A percentile compares a stretch with the other conserved stretches of the same genome.
These are phyloP conservation scores for Mamestra brassicae DNA, from an alignment of 2,888 invertebrate species.

Conservation along the genomic window DNA sequence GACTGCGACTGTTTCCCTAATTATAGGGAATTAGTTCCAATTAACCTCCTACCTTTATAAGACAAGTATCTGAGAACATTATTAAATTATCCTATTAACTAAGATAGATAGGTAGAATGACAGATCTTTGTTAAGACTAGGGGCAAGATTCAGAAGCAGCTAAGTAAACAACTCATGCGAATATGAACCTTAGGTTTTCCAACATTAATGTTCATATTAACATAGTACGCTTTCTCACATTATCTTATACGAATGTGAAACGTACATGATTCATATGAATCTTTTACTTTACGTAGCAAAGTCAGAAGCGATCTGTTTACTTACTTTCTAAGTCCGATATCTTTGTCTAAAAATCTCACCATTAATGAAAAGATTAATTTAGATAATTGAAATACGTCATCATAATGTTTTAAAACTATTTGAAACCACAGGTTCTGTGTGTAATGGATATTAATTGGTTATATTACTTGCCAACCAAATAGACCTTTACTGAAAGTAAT, in stretches of 20 bases:
- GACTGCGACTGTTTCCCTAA: conserved; percentile 12
- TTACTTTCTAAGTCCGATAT: background rate
- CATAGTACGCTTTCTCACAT: background rate
- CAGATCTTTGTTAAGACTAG: conserved; percentile 7
- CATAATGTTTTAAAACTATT: background rate
- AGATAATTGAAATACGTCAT: conserved; percentile 2
- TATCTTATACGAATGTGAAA: background rate
- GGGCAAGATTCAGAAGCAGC: background rate
- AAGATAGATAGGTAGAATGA: conserved; percentile 8
- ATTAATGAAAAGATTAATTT: background rate
- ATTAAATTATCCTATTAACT: conserved; percentile 34
- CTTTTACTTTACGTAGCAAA: background rate
- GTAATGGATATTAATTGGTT: background rate
- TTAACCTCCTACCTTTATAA: conserved; percentile 28
- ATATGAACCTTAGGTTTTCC: background rate
- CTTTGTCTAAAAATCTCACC: background rate
- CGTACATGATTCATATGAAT: background rate
- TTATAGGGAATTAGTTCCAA: conserved; percentile 39
- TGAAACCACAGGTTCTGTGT: background rate
- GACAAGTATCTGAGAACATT: conserved; percentile 23
- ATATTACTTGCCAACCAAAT: background rate
- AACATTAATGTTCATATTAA: background rate
- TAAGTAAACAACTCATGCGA: background rate
- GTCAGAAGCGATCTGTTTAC: background rate
- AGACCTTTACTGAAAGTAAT: background rate